Conservation (phyloP, 2,113 vertebrate genomes). For the Motacilla alba region DNA sequence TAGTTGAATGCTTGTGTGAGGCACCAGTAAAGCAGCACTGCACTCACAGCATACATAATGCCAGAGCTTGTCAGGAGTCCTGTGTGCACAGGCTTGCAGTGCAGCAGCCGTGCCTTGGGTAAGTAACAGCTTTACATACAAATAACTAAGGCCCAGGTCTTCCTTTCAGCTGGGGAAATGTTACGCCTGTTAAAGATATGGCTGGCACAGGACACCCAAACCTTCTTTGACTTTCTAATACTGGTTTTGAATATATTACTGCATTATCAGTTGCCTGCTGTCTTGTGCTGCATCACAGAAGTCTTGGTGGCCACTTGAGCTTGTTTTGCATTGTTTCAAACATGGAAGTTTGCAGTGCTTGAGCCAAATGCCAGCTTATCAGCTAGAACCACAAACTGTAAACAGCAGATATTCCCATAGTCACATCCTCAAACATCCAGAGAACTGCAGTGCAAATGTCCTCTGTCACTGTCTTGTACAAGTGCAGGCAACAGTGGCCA, state of each 20-base stretch:
- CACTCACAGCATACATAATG: rapidly evolving
- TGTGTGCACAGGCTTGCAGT: not conserved
- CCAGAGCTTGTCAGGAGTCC: not conserved
- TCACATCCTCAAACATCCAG: not conserved
- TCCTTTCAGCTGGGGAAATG: not conserved
- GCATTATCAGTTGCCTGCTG: not conserved
- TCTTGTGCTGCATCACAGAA: not conserved
- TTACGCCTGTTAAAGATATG: rapidly evolving
- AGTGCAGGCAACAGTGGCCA: not conserved
- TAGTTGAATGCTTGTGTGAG: not conserved
- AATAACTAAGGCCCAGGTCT: not conserved
- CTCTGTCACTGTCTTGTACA: not conserved
- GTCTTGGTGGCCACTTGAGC: not conserved
- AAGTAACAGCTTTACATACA: rapidly evolving
- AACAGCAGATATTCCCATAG: not conserved
- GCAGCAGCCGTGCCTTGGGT: not conserved
- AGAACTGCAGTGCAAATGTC: not conserved
- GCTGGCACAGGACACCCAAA: not conserved
- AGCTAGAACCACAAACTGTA: not conserved
- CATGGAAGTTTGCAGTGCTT: not conserved
- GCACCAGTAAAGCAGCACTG: not conserved
- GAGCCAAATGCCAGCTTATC: not conserved
- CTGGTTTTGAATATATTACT: not conserved
- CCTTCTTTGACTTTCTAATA: not conserved
- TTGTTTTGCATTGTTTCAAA: not conserved